These are phyloP conservation scores for Pheosia gnoma DNA, from an alignment of 2,888 invertebrate species.

Conservation along the genomic window DNA sequence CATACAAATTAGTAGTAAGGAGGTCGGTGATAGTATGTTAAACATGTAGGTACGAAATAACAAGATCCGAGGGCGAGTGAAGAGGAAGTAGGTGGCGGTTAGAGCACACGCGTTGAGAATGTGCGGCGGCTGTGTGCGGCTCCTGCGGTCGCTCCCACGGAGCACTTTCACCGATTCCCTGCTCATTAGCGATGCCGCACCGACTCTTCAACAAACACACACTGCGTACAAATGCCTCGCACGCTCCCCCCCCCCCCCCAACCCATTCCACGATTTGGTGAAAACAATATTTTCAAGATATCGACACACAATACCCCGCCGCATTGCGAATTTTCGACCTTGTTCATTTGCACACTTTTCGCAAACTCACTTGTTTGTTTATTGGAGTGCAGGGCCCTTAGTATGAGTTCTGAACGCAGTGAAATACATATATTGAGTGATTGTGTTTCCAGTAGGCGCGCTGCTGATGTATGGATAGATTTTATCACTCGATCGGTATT, in stretches of 20 bases:
- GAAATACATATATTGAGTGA: no score
- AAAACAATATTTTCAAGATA: slow-evolving; percentile 43
- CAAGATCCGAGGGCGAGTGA: slow-evolving; percentile 35
- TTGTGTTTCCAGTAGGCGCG: no score
- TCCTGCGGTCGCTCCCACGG: slow-evolving; percentile 52
- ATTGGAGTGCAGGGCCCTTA: neutral
- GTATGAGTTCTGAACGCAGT: no score
- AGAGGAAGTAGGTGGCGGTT: slow-evolving; percentile 31
- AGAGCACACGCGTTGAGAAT: slow-evolving; percentile 31
- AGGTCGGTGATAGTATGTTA: slow-evolving; percentile 42
- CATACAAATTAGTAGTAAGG: slow-evolving; percentile 35
- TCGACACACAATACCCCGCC: slow-evolving; percentile 23
- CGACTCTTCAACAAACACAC: slow-evolving; percentile 72
- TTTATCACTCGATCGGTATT: no score
- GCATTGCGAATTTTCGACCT: slow-evolving; percentile 22
- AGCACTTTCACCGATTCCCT: slow-evolving; percentile 68
- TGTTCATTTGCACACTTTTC: slow-evolving; percentile 21
- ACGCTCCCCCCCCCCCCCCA: slow-evolving; percentile 52
- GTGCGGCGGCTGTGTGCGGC: slow-evolving; percentile 44
- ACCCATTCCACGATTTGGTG: slow-evolving; percentile 41
- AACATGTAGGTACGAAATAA: slow-evolving; percentile 39
- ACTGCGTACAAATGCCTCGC: slow-evolving; percentile 68
- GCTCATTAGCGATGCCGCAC: slow-evolving; percentile 74
- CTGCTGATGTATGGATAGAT: no score
- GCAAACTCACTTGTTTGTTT: slow-evolving; percentile 12